Evolutionary conservation across 1,140 invertebrate species (phyloP), one percentile per base, ranked within the genome.

Genomic region (Triops cancriformis): DNA sequence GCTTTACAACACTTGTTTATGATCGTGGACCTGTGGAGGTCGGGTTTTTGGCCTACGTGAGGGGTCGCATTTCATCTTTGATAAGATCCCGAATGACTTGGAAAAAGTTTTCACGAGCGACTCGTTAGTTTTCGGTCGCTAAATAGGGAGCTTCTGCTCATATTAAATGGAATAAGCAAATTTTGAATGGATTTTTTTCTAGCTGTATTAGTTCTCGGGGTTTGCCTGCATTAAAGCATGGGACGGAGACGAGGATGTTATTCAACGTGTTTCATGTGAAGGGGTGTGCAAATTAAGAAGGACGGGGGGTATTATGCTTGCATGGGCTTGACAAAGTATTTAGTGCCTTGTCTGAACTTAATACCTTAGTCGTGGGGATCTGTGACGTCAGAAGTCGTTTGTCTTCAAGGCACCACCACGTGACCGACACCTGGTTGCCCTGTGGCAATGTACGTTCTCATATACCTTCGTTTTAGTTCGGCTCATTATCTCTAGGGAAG

Each of bases 1-100:
- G 0, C 51, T 64, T 23, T 37, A 37, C 51, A 64, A 64, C 51
- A 64, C 51, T 64, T 64, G 51, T 64, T 64, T 64, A 64, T 64
- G 51, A 64, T 9, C 51, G 23, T 64, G 51, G 51, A 23, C 18
- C 51, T 18, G 51, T 64, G 51, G 51, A 64, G 51, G 51, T 64
- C 51, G 51, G 23, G 51, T 23, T 64, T 64, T 64, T 64, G 51
- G 51, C 51, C 51, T 64, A 64, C 51, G 51, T 64, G 51, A 64
- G 51, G 51, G 51, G 51, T 64, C 51, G 51, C 51, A n/a, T 64
- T 64, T 64, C 51, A 64, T 64, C 51, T 64, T 64, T 64, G 51
- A 64, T 64, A 64, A 64, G 51, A 9, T 64, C n/a, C 51, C 51
- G 14, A n/a, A n/a, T 14, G 51, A 64, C 51, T 64, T 64, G 0